Conservation (phyloP, 2,797 vertebrate genomes). For the Sebastes steindachneri region DNA sequence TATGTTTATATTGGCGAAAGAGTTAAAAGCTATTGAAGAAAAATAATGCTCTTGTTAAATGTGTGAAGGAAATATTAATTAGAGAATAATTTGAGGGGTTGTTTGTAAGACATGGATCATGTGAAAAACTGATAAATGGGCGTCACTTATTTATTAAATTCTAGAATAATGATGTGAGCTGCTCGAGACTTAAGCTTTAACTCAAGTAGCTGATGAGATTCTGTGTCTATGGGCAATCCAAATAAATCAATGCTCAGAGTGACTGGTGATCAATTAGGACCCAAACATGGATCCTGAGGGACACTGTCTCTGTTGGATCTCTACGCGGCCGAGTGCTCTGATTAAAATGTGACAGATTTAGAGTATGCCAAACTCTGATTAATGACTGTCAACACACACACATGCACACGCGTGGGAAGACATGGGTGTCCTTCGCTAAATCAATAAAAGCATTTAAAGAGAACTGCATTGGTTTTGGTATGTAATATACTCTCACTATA, state of each 20-base stretch:
- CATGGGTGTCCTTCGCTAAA: neutral
- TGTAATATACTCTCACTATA: neutral
- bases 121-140: neutral
- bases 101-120: neutral
- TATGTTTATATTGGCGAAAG: neutral
- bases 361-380: constrained; percentile 44
- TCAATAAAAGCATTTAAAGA: constrained; percentile 16
- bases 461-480: neutral
- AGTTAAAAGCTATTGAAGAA: neutral
- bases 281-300: constrained; percentile 38
- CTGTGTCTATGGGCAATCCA: constrained; percentile 17
- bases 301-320: constrained; percentile 26
- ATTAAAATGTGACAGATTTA: constrained; percentile 66
- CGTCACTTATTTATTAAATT: neutral
- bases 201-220: constrained; percentile 36
- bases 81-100: neutral
- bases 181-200: constrained; percentile 6
- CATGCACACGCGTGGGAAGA: neutral
- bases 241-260: constrained; percentile 54
- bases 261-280: constrained; percentile 58
- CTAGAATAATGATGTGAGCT: neutral
- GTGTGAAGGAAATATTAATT: neutral
- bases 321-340: constrained; percentile 26
- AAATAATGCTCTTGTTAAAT: neutral
- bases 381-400: constrained; percentile 7